Base-by-base conservation (phyloP, 2,797 vertebrate species). In the Sternotherus odoratus region DNA sequence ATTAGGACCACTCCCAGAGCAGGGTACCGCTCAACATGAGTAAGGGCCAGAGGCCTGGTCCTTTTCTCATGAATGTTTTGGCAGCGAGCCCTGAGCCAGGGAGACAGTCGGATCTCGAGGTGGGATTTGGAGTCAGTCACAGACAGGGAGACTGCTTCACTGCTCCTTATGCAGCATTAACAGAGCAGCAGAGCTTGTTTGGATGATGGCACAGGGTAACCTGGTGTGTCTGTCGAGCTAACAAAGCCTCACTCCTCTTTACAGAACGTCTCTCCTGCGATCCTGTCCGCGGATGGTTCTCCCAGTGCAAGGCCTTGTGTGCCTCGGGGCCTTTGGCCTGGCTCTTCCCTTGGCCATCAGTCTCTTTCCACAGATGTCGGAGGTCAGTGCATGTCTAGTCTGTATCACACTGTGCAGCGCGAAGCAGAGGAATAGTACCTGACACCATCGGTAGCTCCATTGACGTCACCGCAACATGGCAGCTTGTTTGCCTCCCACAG, bases 321-420 rank as follows among this genome's bases (percentile, higher is more conserved):
- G 98, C 98, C 98, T 99, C 87, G 98, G 98, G 46, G 98, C 99
- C 91, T 99, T 99, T 2, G 97, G 98, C 88, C 98, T 99, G 95
- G 99, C 99, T 79, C 98, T 99, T 95, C 99, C 99, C 0, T 97
- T 99, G 93, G 99, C 99, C 98, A 99, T 99, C 98, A 99, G 99
- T 94, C 98, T 99, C 97, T 99, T 99, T 95, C 99, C 99, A 0
- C 99, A 99, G 98, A 99, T 99, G 98, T 99, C 99, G 0, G 98
- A 99, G 99, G 99, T 99, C 94, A 97, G 98, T 98, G 77, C 3
- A 0, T 1, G 16, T 16, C 43, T 17, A n/a, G 33, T 77, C 56
- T 1, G 69, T 53, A 3, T 75, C 26, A 16, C 39, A 43, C 72
- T 28, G 43, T 12, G 28, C 43, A 30, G 72, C 26, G 28, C 5